Base-by-base conservation (phyloP, 2,113 vertebrate species). In the Bufo gargarizans region DNA sequence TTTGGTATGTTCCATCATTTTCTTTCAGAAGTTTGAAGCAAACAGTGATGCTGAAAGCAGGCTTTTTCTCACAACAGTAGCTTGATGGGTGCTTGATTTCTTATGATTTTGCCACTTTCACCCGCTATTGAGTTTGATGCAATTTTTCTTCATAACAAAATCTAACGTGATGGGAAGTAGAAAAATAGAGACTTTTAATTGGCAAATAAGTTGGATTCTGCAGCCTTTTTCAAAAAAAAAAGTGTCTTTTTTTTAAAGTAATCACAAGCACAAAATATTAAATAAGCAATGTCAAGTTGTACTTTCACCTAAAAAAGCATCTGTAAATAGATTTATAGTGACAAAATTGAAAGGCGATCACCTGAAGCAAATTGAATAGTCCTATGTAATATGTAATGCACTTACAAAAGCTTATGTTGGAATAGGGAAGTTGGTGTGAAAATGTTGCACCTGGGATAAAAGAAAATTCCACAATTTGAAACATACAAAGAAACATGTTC, bases 71-170 rank as follows among this genome's bases (percentile, higher is more conserved):
- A 80, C 77, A 80, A 87, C 61, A 80, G 86, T 80, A 87, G 63
- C 86, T 71, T 87, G 63, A 63, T 80, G 86, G 77, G 86, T 80
- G 76, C 77, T 80, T 80, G 86, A 80, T 86, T 79, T 19, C 77
- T 55, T 86, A 69, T 79, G 86, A 89, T 90, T 90, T 87, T 93
- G 90, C 91, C 90, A 53, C 79, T 92, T 93, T 91, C 76, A 92
- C 89, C 91, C 90, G 79, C 87, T 14, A 82, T 85, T 76, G 78
- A 89, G 72, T 49, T 33, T 81, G 86, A 89, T 89, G 85, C 14
- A 80, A 53, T 87, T 79, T 87, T 87, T 63, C 76, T 11, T 87
- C 33, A n/a, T 87, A 87, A 86, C 59, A 79, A 87, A 80, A 87
- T 80, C 61, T 45, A 80, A 80, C 63, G 59, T 79, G 85, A 86